Percentiles rank a stretch among this genome's conserved stretches.
Conservation (phyloP, 2,888 invertebrate species). For the Crioceris asparagi region DNA sequence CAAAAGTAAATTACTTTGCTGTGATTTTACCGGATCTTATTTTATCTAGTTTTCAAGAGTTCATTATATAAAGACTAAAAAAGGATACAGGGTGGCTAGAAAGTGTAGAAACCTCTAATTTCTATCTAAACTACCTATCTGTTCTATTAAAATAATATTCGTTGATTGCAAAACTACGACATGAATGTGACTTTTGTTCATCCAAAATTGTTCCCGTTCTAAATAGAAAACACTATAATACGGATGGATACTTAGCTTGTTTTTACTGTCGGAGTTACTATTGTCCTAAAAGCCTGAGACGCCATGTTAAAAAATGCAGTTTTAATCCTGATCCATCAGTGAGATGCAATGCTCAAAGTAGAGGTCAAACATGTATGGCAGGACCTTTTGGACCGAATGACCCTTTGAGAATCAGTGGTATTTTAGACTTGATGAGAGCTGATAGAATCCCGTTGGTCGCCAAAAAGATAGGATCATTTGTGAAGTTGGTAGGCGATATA, state of each 20-base stretch:
- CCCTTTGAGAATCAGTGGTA: constrained; percentile 11
- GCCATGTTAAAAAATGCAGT: constrained; percentile 9
- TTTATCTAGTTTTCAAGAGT: too few species aligned
- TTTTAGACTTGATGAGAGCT: constrained; percentile 13
- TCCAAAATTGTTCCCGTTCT: constrained; percentile 4
- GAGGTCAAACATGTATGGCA: constrained; percentile 10
- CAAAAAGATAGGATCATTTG: constrained; percentile 18
- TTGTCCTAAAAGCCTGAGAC: neutral
- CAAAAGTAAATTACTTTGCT: too few species aligned
- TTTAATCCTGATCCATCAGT: constrained; percentile 5
- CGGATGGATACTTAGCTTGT: constrained; percentile 2
- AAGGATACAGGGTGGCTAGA: too few species aligned
- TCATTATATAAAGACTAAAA: too few species aligned
- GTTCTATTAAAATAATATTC: too few species aligned
- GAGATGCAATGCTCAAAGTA: constrained; percentile 7
- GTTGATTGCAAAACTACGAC: constrained; percentile 9
- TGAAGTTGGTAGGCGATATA: too few species aligned
- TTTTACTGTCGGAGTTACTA: constrained; percentile 6
- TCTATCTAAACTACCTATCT: too few species aligned
- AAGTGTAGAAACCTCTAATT: too few species aligned
- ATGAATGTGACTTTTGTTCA: constrained; percentile 6
- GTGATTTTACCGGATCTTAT: too few species aligned
- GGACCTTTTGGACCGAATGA: constrained; percentile 17
- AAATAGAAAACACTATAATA: neutral
- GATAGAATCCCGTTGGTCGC: constrained; percentile 14